Percentiles rank a stretch among this genome's conserved stretches.
These are phyloP conservation scores for Lycocerus yunnanus DNA, from an alignment of 2,888 invertebrate species.

Conservation along the genomic window DNA sequence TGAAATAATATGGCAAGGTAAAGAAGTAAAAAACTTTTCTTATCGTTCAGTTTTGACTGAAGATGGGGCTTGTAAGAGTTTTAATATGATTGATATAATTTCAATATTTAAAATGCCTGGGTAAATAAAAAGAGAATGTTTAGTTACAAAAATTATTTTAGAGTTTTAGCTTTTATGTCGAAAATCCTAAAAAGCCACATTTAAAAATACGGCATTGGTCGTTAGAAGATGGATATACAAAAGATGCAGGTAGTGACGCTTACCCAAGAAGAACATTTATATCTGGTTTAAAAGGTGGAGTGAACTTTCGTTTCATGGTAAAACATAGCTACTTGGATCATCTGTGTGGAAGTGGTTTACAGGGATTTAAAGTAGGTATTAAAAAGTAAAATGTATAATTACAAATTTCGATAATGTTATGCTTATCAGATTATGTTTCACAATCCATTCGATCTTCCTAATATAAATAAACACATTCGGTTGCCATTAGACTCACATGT, in stretches of 20 bases:
- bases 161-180: neutral
- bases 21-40: neutral
- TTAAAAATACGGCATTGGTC: constrained; percentile 58
- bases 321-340: constrained; percentile 62
- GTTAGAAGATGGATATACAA: constrained; percentile 65
- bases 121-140: neutral
- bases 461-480: constrained; percentile 64
- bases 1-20: neutral
- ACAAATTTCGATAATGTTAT: neutral
- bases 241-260: constrained; percentile 58
- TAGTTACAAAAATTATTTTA: neutral
- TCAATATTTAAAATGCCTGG: neutral
- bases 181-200: constrained; percentile 33
- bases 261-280: constrained; percentile 67
- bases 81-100: neutral
- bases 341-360: constrained; percentile 53
- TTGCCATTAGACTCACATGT: constrained; percentile 68
- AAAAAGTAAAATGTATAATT: constrained; percentile 54
- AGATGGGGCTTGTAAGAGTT: neutral
- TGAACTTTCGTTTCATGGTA: constrained; percentile 63
- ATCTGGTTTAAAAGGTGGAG: constrained; percentile 21
- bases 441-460: constrained; percentile 64
- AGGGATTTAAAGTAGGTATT: constrained; percentile 16
- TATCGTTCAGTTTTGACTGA: neutral
- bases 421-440: constrained; percentile 1